phyloP scores from a whole-genome alignment of 2,113 vertebrate species.

The Muntiacus reevesi region DNA sequence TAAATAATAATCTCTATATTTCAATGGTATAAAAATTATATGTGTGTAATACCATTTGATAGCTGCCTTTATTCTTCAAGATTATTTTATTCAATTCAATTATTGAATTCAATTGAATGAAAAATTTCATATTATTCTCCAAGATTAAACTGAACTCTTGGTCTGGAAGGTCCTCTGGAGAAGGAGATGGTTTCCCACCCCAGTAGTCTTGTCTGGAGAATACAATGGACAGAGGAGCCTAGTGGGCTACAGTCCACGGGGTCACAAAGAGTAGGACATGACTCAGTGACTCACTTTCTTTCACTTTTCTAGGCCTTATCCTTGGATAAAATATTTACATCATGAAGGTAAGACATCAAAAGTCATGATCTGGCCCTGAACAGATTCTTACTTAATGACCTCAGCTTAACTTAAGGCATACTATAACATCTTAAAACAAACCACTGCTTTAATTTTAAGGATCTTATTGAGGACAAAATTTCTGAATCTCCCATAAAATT shows the following conservation, averaged over 20 bases:
- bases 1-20: neutral
- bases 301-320: neutral
- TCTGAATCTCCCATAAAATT: neutral
- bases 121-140: neutral
- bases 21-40: neutral
- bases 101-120: neutral
- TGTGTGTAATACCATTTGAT: neutral
- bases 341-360: neutral
- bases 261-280: neutral
- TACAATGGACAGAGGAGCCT: neutral
- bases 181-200: neutral
- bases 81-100: neutral
- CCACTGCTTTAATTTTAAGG: neutral
- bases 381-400: neutral
- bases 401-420: neutral
- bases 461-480: neutral
- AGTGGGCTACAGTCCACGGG: neutral
- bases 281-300: neutral
- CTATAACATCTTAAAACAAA: neutral
- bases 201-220: neutral
- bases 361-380: neutral
- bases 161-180: neutral
- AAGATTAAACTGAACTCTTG: neutral
- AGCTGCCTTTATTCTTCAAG: neutral
- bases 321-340: neutral